Evolutionary conservation across 2,113 vertebrate genomes (phyloP), one percentile per base, ranked within the genome.

Genomic region (Austrofundulus limnaeus): DNA sequence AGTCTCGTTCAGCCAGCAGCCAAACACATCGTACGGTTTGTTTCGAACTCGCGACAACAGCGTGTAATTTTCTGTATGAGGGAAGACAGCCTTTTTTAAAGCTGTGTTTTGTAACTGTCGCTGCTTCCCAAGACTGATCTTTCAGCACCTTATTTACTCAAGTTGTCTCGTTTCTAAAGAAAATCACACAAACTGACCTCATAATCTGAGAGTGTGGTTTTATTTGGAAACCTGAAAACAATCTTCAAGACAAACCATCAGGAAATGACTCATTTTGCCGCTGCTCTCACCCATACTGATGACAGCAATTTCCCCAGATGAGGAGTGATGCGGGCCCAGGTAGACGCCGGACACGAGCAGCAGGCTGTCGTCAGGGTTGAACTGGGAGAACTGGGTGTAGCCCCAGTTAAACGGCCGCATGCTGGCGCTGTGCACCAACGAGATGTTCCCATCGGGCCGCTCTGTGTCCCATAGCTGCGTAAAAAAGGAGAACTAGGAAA

Each of bases 371-470:
- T 99, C 96, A 0, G 92, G 90, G 56, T 98, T 99, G 86, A 99
- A 99, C 93, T 99, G 97, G 66, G 96, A 99, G 90, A 97, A 98
- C 90, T 98, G 97, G 2, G 97, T 98, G 90, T 99, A 98, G 83
- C 95, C 97, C 97, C 97, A 99, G 85, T 98, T 97, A 88, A 96
- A 96, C 0, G 94, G 92, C 12, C 95, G 94, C 97, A 99, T 98
- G 85, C 95, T 97, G 31, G 93, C 92, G 58, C 96, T 98, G 88
- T 98, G 97, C 77, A 95, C 94, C 89, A 99, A 77, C 2, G 95
- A 90, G 73, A 98, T 92, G 39, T 77, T 90, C 66, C 95, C 82
- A 70, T 94, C 94, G 11, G 72, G 68, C 2, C 76, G 81, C n/a
- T 95, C 93, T 0, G 94, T 96, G 92, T 87, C 94, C 97, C 97